These are phyloP conservation scores for Morbakka virulenta DNA, from an alignment of 30 jellyfish, hydroid and myxozoan species.

Conservation along the genomic window DNA sequence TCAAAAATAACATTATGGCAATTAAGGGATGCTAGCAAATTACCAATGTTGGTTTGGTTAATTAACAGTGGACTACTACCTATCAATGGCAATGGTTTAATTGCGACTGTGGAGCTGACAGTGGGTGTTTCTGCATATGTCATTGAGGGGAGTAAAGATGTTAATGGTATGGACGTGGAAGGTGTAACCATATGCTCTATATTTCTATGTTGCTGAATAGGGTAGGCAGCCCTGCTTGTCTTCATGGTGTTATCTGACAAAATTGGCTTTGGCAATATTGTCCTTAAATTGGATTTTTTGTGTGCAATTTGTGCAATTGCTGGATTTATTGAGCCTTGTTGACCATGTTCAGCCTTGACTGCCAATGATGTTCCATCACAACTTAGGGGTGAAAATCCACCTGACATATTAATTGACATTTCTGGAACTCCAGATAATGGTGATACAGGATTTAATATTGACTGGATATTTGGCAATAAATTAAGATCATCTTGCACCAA, in stretches of 20 bases:
- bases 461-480: not conserved
- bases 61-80: not conserved
- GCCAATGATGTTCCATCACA: not conserved
- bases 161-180: not conserved
- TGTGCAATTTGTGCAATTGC: not conserved
- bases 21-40: not conserved
- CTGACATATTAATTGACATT: not conserved
- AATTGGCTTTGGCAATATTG: conserved; percentile 63
- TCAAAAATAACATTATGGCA: not conserved
- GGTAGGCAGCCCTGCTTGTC: not conserved
- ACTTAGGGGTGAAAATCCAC: not conserved
- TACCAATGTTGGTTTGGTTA: not conserved
- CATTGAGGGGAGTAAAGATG: not conserved
- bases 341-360: conserved; percentile 1
- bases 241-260: not conserved
- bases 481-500: not conserved
- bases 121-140: not conserved
- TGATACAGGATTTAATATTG: not conserved
- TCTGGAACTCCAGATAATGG: not conserved
- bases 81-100: not conserved
- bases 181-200: not conserved
- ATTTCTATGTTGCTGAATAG: not conserved
- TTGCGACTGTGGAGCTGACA: not conserved
- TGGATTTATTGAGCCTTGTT: not conserved
- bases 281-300: conserved; percentile 35